Conservation (phyloP, 2,888 invertebrate genomes). For the Elmis aenea region DNA sequence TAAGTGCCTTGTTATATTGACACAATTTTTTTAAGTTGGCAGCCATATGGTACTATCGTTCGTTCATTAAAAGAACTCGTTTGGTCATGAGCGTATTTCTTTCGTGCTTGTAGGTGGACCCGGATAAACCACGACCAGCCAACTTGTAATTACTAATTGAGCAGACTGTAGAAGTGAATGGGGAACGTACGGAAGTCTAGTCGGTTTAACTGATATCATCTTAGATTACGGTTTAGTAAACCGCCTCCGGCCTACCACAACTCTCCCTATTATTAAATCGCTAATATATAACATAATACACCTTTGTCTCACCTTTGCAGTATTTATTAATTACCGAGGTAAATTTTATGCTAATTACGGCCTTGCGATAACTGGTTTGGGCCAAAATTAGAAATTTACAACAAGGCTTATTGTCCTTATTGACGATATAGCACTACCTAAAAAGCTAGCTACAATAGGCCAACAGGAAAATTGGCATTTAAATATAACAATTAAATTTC, state of each 20-base stretch:
- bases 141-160: background rate
- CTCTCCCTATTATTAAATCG: conserved; percentile 11
- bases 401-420: conserved; percentile 14
- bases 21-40: too few relatives aligned
- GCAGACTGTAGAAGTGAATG: conserved; percentile 5
- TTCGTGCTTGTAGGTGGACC: too few relatives aligned
- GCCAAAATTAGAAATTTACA: conserved; percentile 15
- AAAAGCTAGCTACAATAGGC: too few relatives aligned
- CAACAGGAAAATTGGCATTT: too few relatives aligned
- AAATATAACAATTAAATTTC: too few relatives aligned
- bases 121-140: too few relatives aligned
- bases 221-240: conserved; percentile 11
- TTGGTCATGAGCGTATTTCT: too few relatives aligned
- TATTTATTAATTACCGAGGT: conserved; percentile 13
- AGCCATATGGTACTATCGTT: too few relatives aligned
- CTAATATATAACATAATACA: conserved; percentile 11
- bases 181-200: conserved; percentile 16
- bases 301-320: conserved; percentile 16
- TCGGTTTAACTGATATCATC: conserved; percentile 18
- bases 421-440: too few relatives aligned
- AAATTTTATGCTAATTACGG: conserved; percentile 17
- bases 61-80: too few relatives aligned
- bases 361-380: conserved; percentile 14
- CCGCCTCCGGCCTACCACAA: conserved; percentile 10
- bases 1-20: too few relatives aligned